Evolutionary conservation across 2,888 invertebrate species (phyloP).

Genomic region (Hoplodrina ambigua): DNA sequence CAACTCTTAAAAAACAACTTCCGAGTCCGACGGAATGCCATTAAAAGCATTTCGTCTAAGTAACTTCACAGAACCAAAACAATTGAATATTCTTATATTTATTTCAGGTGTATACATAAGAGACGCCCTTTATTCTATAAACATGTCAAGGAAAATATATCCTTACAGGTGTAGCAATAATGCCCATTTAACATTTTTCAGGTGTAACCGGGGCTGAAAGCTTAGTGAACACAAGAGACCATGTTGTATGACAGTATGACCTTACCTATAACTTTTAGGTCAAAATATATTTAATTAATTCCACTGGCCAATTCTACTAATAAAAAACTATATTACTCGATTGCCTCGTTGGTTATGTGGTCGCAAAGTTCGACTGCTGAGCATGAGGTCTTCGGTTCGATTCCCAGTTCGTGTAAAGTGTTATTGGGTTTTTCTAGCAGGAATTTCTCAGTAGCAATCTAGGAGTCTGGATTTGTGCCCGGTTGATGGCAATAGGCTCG

Average conservation of each 20-base stretch:
- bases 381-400: too few relatives aligned
- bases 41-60: slow-evolving; percentile 30
- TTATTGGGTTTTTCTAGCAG: too few relatives aligned
- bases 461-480: too few relatives aligned
- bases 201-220: slow-evolving; percentile 78
- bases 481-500: too few relatives aligned
- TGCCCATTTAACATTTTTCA: slow-evolving; percentile 63
- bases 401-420: too few relatives aligned
- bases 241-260: slow-evolving; percentile 72
- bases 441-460: too few relatives aligned
- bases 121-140: slow-evolving; percentile 4
- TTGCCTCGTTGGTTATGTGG: too few relatives aligned
- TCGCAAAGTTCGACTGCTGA: too few relatives aligned
- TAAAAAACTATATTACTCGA: too few relatives aligned
- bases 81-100: slow-evolving; percentile 33
- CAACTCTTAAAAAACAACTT: too few relatives aligned
- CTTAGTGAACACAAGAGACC: slow-evolving; percentile 75
- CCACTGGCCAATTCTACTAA: too few relatives aligned
- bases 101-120: slow-evolving; percentile 8
- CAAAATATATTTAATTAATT: slow-evolving; percentile 7
- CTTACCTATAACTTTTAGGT: slow-evolving; percentile 3
- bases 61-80: slow-evolving; percentile 37
- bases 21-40: slow-evolving; percentile 1
- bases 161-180: slow-evolving; percentile 17
- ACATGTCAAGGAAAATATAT: slow-evolving; percentile 18